phyloP scores from a whole-genome alignment of 2,797 vertebrate species.

The Phataginus tetradactyla region DNA sequence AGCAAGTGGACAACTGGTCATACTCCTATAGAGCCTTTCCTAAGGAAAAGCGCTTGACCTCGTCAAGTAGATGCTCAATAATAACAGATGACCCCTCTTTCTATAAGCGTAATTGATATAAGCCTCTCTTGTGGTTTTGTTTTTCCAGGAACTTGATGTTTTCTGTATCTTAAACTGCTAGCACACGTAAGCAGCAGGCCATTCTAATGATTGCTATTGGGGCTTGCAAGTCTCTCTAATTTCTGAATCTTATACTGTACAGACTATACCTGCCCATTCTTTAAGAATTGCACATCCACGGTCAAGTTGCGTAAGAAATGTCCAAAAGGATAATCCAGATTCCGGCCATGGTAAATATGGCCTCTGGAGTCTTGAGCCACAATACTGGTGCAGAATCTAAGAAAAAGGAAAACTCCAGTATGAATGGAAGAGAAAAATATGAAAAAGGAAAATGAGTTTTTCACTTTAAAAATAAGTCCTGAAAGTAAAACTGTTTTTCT shows the following conservation, averaged over 20 bases:
- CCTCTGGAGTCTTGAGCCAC: constrained; percentile 93
- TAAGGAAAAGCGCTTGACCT: background rate
- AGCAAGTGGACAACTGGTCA: background rate
- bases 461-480: background rate
- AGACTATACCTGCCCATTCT: constrained; percentile 89
- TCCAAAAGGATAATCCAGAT: constrained; percentile 92
- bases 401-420: background rate
- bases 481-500: background rate
- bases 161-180: background rate
- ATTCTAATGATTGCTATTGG: background rate
- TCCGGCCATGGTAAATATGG: constrained; percentile 93
- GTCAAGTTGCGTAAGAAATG: constrained; percentile 91
- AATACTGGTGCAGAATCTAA: constrained; percentile 96
- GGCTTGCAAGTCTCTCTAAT: background rate
- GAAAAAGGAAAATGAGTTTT: background rate
- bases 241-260: background rate
- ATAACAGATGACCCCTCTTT: background rate
- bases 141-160: background rate
- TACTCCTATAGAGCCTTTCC: background rate
- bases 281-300: constrained; percentile 90
- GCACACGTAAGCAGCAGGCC: background rate
- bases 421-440: constrained; percentile 22
- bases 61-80: background rate
- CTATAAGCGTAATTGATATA: background rate
- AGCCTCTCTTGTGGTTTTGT: background rate